Conservation (phyloP, 2,113 vertebrate species). For the Podilymbus podiceps region DNA sequence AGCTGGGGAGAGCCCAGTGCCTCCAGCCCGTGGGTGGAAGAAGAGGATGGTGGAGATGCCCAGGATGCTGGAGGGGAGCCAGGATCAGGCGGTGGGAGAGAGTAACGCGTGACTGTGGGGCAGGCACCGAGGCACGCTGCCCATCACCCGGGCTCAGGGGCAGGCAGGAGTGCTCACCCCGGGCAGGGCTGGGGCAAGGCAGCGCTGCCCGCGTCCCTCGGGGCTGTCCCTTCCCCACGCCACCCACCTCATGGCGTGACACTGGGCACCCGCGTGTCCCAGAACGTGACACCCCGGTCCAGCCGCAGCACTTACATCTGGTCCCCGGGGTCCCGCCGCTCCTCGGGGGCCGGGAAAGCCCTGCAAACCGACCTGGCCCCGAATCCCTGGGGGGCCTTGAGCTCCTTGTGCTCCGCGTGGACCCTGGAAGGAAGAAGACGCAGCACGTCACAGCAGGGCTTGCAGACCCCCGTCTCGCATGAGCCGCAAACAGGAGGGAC, state of each 20-base stretch:
- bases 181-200: neutral
- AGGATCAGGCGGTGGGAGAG: neutral
- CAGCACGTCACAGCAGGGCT: neutral
- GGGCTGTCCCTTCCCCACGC: neutral
- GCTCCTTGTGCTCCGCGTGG: conserved; percentile 72
- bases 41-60: neutral
- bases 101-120: neutral
- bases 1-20: neutral
- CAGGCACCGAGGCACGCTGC: neutral
- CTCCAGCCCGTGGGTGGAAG: neutral
- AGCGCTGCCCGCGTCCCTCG: neutral
- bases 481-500: neutral
- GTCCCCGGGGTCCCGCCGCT: conserved; percentile 66
- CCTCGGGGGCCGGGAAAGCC: conserved; percentile 81
- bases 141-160: neutral
- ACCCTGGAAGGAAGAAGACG: conserved; percentile 70
- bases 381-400: conserved; percentile 74
- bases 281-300: accelerated
- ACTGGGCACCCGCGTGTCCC: accelerated
- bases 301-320: conserved; percentile 62
- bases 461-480: neutral
- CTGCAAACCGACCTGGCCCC: conserved; percentile 75
- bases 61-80: neutral
- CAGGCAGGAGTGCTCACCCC: neutral
- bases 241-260: neutral